Evolutionary conservation across 2,888 invertebrate species (phyloP).

Genomic region (Diaprepes abbreviatus): DNA sequence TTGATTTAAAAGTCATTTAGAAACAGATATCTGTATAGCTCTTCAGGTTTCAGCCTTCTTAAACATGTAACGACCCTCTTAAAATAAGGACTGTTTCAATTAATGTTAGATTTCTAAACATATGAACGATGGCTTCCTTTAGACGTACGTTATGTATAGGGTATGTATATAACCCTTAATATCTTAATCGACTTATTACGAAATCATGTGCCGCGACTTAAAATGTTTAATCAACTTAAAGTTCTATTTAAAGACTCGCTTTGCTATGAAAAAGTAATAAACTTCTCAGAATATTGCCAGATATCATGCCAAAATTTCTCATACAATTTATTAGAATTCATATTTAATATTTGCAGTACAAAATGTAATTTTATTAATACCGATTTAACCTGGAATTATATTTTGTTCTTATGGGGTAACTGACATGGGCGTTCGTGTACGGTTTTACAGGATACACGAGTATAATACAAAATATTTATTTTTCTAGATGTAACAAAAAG

Average conservation of each 20-base stretch:
- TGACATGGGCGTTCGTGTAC: too few species aligned
- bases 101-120: too few species aligned
- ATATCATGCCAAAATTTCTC: conserved; percentile 15
- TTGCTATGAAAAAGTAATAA: conserved; percentile 12
- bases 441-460: too few species aligned
- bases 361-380: neutral
- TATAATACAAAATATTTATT: too few species aligned
- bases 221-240: conserved; percentile 16
- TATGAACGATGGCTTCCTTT: too few species aligned
- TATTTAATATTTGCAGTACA: conserved; percentile 2
- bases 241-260: conserved; percentile 7
- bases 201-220: neutral
- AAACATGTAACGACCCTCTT: too few species aligned
- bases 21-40: too few species aligned
- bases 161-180: neutral
- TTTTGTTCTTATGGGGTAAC: too few species aligned
- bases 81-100: too few species aligned
- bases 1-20: too few species aligned
- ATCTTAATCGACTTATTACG: neutral
- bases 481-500: too few species aligned
- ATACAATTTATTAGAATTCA: conserved; percentile 1
- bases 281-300: conserved; percentile 10
- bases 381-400: neutral
- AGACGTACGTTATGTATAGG: neutral
- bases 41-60: too few species aligned